Conservation (phyloP, 2,797 vertebrate genomes). For the Somateria mollissima region DNA sequence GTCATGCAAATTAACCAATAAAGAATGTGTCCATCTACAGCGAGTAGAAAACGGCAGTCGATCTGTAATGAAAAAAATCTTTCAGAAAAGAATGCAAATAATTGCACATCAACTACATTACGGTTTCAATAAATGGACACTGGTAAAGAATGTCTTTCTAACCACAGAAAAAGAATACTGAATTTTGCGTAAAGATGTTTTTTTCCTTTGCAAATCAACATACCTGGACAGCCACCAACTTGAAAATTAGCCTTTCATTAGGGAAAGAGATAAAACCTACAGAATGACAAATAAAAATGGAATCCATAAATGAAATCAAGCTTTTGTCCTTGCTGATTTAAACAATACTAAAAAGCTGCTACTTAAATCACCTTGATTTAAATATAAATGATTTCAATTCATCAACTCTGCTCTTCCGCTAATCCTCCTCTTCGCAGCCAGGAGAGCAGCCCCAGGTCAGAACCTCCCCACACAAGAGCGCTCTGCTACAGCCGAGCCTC, state of each 20-base stretch:
- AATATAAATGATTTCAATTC: background rate
- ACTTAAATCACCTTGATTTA: background rate
- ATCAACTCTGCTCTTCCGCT: background rate
- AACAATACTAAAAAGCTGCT: background rate
- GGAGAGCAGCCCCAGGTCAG: background rate
- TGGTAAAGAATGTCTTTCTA: background rate
- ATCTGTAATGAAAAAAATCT: background rate
- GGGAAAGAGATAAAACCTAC: background rate
- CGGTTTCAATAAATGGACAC: background rate
- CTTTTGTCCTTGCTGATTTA: background rate
- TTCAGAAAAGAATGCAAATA: background rate
- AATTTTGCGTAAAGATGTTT: background rate
- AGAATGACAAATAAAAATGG: background rate
- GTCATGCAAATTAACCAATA: background rate
- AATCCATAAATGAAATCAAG: background rate
- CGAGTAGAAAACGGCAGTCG: background rate
- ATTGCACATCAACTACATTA: background rate
- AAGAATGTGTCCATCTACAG: background rate
- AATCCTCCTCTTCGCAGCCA: background rate
- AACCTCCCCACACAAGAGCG: background rate
- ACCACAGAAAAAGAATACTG: background rate
- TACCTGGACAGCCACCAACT: background rate
- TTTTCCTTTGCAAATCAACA: background rate
- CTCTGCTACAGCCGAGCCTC: background rate
- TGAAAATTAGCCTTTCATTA: background rate